phyloP scores from a whole-genome alignment of 1,140 invertebrate genomes.

The Archivesica marissinica region DNA sequence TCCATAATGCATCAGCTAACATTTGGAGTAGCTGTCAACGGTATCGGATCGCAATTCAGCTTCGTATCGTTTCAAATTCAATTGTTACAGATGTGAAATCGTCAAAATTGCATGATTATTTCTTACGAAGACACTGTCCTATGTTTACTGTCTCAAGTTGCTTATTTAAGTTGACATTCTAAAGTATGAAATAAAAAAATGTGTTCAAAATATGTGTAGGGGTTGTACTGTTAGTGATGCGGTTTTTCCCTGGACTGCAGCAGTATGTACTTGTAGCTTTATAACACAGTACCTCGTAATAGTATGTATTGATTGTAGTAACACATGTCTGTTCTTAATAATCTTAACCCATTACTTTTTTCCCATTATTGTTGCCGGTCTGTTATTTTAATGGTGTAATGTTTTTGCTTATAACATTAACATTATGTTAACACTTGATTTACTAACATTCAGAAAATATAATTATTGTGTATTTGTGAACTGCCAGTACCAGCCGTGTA shows the following conservation, averaged over 20 bases:
- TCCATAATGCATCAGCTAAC: too few relatives aligned
- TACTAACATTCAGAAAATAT: not conserved
- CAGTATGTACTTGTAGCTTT: not conserved
- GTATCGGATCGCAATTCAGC: too few relatives aligned
- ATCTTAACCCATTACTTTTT: not conserved
- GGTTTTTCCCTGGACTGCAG: not conserved
- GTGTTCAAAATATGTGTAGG: constrained; percentile 1
- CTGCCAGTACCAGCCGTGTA: not conserved
- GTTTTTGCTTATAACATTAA: not conserved
- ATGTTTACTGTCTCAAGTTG: constrained; percentile 14
- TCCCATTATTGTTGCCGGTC: not conserved
- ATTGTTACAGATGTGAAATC: too few relatives aligned
- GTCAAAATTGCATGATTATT: too few relatives aligned
- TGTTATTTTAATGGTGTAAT: constrained; percentile 1
- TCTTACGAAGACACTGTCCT: too few relatives aligned
- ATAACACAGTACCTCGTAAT: not conserved
- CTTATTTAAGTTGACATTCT: not conserved
- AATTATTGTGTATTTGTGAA: constrained; percentile 13
- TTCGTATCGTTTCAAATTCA: too few relatives aligned
- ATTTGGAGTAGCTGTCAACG: too few relatives aligned
- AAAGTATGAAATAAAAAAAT: not conserved
- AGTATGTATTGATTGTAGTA: not conserved
- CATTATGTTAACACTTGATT: not conserved
- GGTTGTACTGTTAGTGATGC: not conserved
- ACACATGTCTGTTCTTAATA: not conserved